These are phyloP conservation scores for Reinhardtius hippoglossoides DNA, from an alignment of 2,113 vertebrate species.

Conservation along the genomic window DNA sequence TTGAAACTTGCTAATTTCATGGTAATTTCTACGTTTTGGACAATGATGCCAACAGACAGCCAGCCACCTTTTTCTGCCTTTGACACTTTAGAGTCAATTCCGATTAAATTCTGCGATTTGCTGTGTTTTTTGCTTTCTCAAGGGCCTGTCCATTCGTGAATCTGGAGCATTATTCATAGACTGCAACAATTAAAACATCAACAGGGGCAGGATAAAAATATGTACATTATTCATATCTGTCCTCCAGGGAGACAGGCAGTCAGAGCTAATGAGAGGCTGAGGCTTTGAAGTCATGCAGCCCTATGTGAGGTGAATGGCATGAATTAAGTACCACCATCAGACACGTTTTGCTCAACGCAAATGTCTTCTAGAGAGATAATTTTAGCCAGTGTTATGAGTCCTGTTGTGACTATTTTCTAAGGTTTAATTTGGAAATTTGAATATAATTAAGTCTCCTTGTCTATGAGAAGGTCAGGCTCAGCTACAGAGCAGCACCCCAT, in stretches of 20 bases:
- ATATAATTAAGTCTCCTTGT: conserved; percentile 37
- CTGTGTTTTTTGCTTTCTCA: conserved; percentile 6
- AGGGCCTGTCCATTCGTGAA: conserved; percentile 40
- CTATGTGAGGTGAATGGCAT: conserved; percentile 63
- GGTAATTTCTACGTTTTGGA: conserved; percentile 23
- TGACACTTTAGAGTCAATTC: conserved; percentile 38
- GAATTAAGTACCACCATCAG: conserved; percentile 68
- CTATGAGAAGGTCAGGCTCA: conserved; percentile 23
- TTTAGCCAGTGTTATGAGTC: conserved; percentile 33
- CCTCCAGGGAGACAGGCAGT: conserved; percentile 68
- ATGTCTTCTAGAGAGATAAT: conserved; percentile 46
- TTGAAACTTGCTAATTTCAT: conserved; percentile 49
- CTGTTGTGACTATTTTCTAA: conserved; percentile 13
- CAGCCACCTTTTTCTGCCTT: conserved; percentile 2
- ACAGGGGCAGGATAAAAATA: conserved; percentile 53
- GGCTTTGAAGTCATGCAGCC: conserved; percentile 77
- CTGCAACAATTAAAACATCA: conserved; percentile 79
- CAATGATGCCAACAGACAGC: conserved; percentile 23
- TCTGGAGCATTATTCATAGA: conserved; percentile 64
- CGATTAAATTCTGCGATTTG: conserved; percentile 39
- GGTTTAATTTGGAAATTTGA: conserved; percentile 39
- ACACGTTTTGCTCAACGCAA: conserved; percentile 43
- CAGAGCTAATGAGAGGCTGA: conserved; percentile 75
- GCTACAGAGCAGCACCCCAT: conserved; percentile 1
- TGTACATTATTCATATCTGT: conserved; percentile 78